phyloP scores from a whole-genome alignment of 2,888 invertebrate genomes.

The Hemithea aestivaria region DNA sequence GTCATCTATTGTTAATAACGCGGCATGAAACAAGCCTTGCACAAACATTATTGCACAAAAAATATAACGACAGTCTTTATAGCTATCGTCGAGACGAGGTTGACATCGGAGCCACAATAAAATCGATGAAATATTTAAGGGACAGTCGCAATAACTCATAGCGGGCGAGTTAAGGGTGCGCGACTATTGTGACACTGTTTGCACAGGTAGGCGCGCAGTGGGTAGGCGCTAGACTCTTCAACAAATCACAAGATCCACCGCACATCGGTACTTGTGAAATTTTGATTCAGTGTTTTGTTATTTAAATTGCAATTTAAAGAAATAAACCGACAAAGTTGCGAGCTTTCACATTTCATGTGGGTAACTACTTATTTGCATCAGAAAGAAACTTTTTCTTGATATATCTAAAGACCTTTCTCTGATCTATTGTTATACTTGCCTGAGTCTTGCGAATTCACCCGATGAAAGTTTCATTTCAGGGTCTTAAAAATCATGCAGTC shows the following conservation, averaged over 20 bases:
- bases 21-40: slow-evolving; percentile 50
- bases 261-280: slow-evolving; percentile 31
- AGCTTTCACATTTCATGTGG: too few relatives aligned
- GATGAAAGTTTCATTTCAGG: too few relatives aligned
- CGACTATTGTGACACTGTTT: slow-evolving; percentile 51
- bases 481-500: too few relatives aligned
- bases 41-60: slow-evolving; percentile 52
- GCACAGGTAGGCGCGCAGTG: slow-evolving; percentile 66
- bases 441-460: too few relatives aligned
- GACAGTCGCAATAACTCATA: slow-evolving; percentile 65
- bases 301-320: slow-evolving; percentile 28
- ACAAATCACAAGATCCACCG: slow-evolving; percentile 33
- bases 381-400: too few relatives aligned
- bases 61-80: slow-evolving; percentile 63
- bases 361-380: too few relatives aligned
- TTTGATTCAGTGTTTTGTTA: slow-evolving; percentile 38
- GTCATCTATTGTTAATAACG: slow-evolving; percentile 41
- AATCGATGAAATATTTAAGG: slow-evolving; percentile 77
- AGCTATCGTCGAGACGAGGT: slow-evolving; percentile 67
- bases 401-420: too few relatives aligned
- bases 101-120: slow-evolving; percentile 79
- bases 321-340: slow-evolving; percentile 2
- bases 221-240: slow-evolving; percentile 38
- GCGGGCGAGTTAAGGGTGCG: slow-evolving; percentile 46
- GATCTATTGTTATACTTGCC: too few relatives aligned